Evolutionary conservation across 2,797 vertebrate species (phyloP).

Genomic region (Alcedo quadribrachys): DNA sequence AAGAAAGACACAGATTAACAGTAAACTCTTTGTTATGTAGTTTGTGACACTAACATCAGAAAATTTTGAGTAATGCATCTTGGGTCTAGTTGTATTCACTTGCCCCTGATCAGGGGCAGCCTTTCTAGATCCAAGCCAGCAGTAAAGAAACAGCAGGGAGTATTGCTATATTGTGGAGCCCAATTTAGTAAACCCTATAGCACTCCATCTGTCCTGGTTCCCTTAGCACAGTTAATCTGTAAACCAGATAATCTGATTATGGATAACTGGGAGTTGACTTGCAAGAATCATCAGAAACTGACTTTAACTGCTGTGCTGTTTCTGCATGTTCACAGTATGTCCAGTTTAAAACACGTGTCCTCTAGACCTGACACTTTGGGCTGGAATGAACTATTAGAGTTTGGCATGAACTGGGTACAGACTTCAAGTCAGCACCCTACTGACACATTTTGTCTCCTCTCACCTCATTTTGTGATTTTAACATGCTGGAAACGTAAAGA

Average conservation of each 20-base stretch:
- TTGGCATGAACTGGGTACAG: slow-evolving; percentile 45
- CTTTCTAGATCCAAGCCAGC: neutral
- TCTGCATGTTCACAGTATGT: slow-evolving; percentile 6
- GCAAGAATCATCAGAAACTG: neutral
- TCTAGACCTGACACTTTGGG: slow-evolving; percentile 48
- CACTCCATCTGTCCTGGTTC: neutral
- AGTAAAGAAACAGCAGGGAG: neutral
- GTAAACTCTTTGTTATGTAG: neutral
- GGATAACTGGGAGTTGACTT: neutral
- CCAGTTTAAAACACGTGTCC: slow-evolving; percentile 38
- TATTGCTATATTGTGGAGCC: neutral
- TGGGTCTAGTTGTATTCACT: neutral
- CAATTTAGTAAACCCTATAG: neutral
- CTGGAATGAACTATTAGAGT: slow-evolving; percentile 17
- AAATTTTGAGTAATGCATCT: neutral
- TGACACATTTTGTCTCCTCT: neutral
- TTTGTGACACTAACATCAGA: neutral
- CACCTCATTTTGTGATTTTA: neutral
- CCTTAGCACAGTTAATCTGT: neutral
- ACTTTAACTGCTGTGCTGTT: neutral
- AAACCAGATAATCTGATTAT: neutral
- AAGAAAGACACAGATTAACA: neutral
- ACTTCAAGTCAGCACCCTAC: slow-evolving; percentile 8
- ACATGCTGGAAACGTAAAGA: slow-evolving; percentile 47
- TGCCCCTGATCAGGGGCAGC: neutral